phyloP scores from a whole-genome alignment of 2,113 vertebrate genomes.

The Caranx ignobilis region DNA sequence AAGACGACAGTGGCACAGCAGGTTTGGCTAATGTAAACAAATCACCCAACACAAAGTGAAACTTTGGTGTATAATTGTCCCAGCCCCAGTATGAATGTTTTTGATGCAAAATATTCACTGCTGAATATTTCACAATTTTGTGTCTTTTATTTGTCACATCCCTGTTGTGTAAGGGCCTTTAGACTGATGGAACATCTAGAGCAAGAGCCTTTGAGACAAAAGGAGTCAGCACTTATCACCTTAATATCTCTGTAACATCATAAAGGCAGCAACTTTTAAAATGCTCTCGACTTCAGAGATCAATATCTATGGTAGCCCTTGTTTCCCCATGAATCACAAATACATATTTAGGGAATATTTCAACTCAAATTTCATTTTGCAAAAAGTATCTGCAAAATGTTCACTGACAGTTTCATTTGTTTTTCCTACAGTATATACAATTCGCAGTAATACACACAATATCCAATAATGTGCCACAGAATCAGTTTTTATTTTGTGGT shows the following conservation, averaged over 20 bases:
- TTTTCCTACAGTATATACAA: neutral
- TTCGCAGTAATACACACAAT: too few relatives aligned
- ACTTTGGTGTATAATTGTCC: too few relatives aligned
- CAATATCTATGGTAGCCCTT: neutral
- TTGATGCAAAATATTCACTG: too few relatives aligned
- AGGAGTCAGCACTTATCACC: neutral
- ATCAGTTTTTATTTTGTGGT: neutral
- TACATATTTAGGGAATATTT: neutral
- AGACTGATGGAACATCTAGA: neutral
- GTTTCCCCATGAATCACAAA: neutral
- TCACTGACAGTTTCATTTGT: neutral
- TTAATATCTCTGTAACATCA: neutral
- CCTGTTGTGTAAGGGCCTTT: too few relatives aligned
- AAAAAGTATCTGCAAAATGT: neutral
- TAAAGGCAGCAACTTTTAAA: neutral
- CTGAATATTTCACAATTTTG: too few relatives aligned
- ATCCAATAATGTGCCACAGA: neutral
- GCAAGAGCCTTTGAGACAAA: neutral
- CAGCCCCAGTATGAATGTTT: too few relatives aligned
- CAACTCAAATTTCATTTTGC: neutral
- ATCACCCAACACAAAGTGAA: too few relatives aligned
- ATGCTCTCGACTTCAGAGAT: neutral
- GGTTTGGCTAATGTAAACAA: too few relatives aligned
- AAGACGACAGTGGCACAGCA: too few relatives aligned
- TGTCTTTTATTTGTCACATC: too few relatives aligned